Evolutionary conservation across 2,888 invertebrate species (phyloP).

Genomic region (Rutpela maculata): DNA sequence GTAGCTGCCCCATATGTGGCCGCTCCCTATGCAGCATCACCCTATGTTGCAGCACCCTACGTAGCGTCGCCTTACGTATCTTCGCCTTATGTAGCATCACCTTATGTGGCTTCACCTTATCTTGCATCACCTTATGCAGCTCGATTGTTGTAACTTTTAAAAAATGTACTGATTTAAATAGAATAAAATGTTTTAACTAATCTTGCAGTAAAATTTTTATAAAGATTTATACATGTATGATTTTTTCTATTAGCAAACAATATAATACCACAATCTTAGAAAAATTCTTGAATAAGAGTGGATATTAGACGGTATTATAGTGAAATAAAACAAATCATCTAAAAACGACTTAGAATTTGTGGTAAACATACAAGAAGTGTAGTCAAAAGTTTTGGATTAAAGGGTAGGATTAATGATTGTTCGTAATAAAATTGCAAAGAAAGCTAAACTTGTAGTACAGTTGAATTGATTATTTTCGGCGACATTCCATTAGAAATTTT

Average conservation of each 20-base stretch:
- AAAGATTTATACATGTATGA: neutral
- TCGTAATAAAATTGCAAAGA: too few species aligned
- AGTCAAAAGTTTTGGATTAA: too few species aligned
- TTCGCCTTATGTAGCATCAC: conserved; percentile 67
- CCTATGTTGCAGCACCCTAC: conserved; percentile 2
- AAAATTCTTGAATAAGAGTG: too few species aligned
- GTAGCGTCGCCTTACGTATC: conserved; percentile 69
- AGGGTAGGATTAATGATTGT: too few species aligned
- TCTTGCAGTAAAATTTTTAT: neutral
- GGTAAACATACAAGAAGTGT: too few species aligned
- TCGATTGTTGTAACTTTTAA: neutral
- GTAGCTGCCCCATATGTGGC: conserved; percentile 70
- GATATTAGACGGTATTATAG: too few species aligned
- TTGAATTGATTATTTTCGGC: too few species aligned
- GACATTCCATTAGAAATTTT: too few species aligned
- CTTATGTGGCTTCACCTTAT: conserved; percentile 61
- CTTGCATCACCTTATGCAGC: conserved; percentile 49
- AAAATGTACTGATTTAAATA: neutral
- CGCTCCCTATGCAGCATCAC: conserved; percentile 63
- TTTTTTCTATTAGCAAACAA: neutral
- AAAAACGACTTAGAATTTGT: too few species aligned
- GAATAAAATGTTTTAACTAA: neutral
- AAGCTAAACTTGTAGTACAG: too few species aligned
- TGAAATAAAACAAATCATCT: too few species aligned
- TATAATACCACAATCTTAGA: too few species aligned